Evolutionary conservation across 1,140 invertebrate species (phyloP).

Genomic region (Drosophila lowei): DNA sequence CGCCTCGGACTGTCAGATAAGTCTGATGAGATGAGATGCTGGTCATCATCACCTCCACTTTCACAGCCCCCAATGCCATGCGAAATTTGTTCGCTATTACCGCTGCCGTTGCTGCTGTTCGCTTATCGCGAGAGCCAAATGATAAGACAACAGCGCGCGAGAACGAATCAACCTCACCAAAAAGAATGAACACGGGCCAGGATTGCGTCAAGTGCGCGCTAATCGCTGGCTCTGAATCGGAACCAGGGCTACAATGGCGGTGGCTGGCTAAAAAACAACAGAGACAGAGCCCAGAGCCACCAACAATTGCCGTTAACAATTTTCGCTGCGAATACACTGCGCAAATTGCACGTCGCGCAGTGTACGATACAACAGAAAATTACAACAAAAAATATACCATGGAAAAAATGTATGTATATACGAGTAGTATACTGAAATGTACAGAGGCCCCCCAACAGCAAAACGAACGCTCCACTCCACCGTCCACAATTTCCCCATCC

Average conservation of each 20-base stretch:
- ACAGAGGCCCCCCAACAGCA: conserved; percentile 46
- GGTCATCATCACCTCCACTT: background rate
- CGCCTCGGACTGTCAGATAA: conserved; percentile 26
- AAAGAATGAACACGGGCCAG: conserved; percentile 15
- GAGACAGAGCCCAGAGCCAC: conserved; percentile 4
- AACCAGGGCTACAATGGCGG: conserved; percentile 54
- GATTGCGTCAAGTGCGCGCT: conserved; percentile 61
- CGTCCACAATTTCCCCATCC: conserved; percentile 54
- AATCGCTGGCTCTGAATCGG: conserved; percentile 47
- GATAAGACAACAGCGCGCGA: conserved; percentile 55
- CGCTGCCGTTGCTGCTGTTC: conserved; percentile 11
- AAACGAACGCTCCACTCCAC: conserved; percentile 50
- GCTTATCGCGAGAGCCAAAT: conserved; percentile 60
- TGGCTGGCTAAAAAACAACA: background rate
- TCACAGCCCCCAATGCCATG: conserved; percentile 7
- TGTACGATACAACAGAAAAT: conserved; percentile 66
- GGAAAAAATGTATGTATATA: conserved; percentile 47
- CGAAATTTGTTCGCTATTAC: conserved; percentile 17
- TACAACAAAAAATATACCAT: conserved; percentile 53
- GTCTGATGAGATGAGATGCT: conserved; percentile 17
- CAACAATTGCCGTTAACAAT: conserved; percentile 77
- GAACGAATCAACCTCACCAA: conserved; percentile 2
- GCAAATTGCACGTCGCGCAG: conserved; percentile 76
- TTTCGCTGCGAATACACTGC: conserved; percentile 68
- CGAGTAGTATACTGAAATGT: conserved; percentile 52